These are phyloP conservation scores for Tortricodes alternella DNA, from an alignment of 2,888 invertebrate genomes.

Conservation along the genomic window DNA sequence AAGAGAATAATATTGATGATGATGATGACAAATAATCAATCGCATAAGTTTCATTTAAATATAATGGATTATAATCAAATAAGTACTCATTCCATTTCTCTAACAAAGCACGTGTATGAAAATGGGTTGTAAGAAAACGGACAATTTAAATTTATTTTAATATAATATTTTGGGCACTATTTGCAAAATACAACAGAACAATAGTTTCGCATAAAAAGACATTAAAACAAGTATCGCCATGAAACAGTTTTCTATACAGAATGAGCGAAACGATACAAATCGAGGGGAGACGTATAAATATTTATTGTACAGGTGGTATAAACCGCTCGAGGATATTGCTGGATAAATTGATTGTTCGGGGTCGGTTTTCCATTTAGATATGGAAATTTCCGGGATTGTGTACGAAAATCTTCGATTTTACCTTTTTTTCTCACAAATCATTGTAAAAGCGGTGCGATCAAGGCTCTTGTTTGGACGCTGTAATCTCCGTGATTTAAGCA, in stretches of 20 bases:
- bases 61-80: too few relatives aligned
- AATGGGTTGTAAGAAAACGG: too few relatives aligned
- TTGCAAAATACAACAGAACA: too few relatives aligned
- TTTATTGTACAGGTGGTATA: slow-evolving; percentile 82
- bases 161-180: too few relatives aligned
- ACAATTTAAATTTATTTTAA: too few relatives aligned
- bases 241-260: slow-evolving; percentile 46
- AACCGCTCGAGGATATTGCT: slow-evolving; percentile 81
- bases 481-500: slow-evolving; percentile 44
- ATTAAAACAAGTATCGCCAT: slow-evolving; percentile 30
- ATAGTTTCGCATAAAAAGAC: slow-evolving; percentile 12
- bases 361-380: slow-evolving; percentile 83
- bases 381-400: slow-evolving; percentile 82
- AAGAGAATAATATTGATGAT: too few relatives aligned
- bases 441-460: slow-evolving; percentile 52
- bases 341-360: slow-evolving; percentile 83
- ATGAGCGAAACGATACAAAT: slow-evolving; percentile 65
- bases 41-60: too few relatives aligned
- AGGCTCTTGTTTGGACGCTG: slow-evolving; percentile 45
- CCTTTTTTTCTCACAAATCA: slow-evolving; percentile 76
- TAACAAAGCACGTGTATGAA: too few relatives aligned
- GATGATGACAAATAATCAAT: too few relatives aligned
- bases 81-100: too few relatives aligned
- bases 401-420: slow-evolving; percentile 79
- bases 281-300: slow-evolving; percentile 77